Base-by-base conservation (phyloP, 2,888 invertebrate genomes). In the Andrena trimmerana region DNA sequence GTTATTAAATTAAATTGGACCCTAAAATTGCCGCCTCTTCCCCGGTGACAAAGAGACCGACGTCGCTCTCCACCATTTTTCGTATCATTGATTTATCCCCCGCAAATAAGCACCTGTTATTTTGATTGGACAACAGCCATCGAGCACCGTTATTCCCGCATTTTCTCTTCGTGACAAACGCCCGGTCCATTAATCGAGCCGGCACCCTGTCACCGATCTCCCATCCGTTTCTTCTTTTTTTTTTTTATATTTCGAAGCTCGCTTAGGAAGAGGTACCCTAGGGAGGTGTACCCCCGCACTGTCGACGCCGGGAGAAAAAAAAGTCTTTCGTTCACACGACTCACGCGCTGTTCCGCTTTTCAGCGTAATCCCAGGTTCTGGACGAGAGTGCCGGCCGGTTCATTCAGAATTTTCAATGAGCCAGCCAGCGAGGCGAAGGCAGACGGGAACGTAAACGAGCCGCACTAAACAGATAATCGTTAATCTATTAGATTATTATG, bases 401-500 rank as follows among this genome's bases (percentile, higher is more conserved):
- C 89, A 89, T 90, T 89, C 83, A 88, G 48, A 66, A 81, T 71
- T 81, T 70, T 83, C 59, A 78, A 85, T 77, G 81, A 83, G 52
- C 81, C 27, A 62, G 31, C 24, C 65, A 54, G 54, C 27, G 42
- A 62, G 4, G 20, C 59, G 70, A 79, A 79, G 77, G 78, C 73
- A 81, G 76, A 33, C 36, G 57, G 42, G 73, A 72, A 86, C 85
- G 88, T 87, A 90, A 93, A 93, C 93, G 92, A 93, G 91, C 89
- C 93, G 92, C 86, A 91, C 91, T 94, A 93, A 94, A 93, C 90
- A 93, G 91, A 94, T 94, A 94, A 94, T 93, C 92, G 92, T 93
- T 88, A 94, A 94, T 94, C 93, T 92, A 94, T 94, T 94, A 92
- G 93, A 93, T 93, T 93, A 93, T 94, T 93, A 93, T 90, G 90